A percentile compares a stretch with the other conserved stretches of the same genome.
phyloP scores from a whole-genome alignment of 1,140 invertebrate species.

The Zaprionus nigranus region DNA sequence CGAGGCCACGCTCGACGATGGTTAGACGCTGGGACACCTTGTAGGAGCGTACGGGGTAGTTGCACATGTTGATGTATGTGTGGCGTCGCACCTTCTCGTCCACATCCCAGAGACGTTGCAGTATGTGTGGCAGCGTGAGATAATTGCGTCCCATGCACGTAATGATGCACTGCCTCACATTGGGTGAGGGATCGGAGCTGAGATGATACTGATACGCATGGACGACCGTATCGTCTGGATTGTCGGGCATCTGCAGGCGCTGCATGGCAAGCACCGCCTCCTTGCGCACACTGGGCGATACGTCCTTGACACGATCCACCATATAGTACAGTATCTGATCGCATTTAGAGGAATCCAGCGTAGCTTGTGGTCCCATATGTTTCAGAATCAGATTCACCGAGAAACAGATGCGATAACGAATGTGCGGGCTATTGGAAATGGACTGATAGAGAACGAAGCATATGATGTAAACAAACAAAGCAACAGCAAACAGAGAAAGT shows the following conservation, averaged over 20 bases:
- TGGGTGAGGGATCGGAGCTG: constrained; percentile 89
- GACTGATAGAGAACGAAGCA: constrained; percentile 48
- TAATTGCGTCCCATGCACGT: constrained; percentile 88
- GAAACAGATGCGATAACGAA: constrained; percentile 90
- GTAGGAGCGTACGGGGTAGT: constrained; percentile 88
- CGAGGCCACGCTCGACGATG: constrained; percentile 88
- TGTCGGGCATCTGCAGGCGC: constrained; percentile 91
- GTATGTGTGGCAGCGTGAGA: constrained; percentile 88
- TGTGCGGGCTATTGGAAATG: constrained; percentile 80
- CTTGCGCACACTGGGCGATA: constrained; percentile 88
- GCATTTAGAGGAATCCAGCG: constrained; percentile 91
- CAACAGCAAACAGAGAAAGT: constrained; percentile 19
- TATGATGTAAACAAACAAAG: constrained; percentile 8
- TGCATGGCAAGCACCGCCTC: constrained; percentile 92
- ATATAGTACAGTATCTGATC: constrained; percentile 89
- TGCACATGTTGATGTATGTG: constrained; percentile 90
- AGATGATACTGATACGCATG: constrained; percentile 92
- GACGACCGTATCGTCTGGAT: constrained; percentile 91
- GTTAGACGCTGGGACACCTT: constrained; percentile 89
- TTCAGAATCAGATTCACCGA: constrained; percentile 90
- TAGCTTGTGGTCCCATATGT: constrained; percentile 90
- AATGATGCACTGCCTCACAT: constrained; percentile 89
- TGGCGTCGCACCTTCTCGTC: constrained; percentile 90
- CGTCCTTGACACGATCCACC: constrained; percentile 87
- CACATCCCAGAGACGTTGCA: constrained; percentile 90